Evolutionary conservation across 2,797 vertebrate genomes (phyloP).

Genomic region (Glyptemys insculpta): DNA sequence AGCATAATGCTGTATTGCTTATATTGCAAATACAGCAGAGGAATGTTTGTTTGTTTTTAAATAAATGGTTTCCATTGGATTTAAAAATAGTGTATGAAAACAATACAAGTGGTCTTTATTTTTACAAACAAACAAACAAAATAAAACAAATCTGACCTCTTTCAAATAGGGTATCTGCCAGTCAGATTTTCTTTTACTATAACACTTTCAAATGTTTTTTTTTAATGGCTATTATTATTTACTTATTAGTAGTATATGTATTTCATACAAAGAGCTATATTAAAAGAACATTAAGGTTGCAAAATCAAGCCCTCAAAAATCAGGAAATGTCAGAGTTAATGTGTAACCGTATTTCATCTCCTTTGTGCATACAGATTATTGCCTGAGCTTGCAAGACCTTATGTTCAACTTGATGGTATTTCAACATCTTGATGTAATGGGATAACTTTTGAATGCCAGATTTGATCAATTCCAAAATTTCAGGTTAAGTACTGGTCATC

Average conservation of each 20-base stretch:
- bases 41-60: neutral
- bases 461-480: neutral
- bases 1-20: neutral
- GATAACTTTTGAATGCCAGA: neutral
- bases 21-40: neutral
- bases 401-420: neutral
- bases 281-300: neutral
- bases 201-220: neutral
- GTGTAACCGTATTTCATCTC: accelerated
- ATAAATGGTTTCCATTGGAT: neutral
- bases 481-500: neutral
- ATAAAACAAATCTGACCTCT: neutral
- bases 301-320: neutral
- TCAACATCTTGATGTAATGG: accelerated
- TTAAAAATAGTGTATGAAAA: neutral
- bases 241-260: neutral
- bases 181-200: neutral
- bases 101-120: neutral
- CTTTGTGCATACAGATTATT: neutral
- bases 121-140: neutral
- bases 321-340: neutral
- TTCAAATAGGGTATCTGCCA: neutral
- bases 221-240: neutral
- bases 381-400: neutral
- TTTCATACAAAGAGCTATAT: neutral